Base-by-base conservation (phyloP, 2,888 invertebrate genomes). In the Cryptops parisi region DNA sequence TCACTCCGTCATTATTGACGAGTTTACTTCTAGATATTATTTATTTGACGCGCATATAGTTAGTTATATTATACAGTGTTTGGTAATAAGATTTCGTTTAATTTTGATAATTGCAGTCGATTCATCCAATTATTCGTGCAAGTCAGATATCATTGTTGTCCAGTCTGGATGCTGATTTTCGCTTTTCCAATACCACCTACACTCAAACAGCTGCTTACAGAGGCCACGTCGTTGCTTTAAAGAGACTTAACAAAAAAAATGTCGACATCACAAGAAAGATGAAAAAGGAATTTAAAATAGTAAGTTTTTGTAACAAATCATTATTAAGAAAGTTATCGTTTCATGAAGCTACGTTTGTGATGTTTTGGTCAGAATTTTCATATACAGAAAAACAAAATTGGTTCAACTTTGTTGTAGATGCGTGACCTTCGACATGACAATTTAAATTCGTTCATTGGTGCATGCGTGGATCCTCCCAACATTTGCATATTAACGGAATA, bases 141-240 rank as follows among this genome's bases (percentile, higher is more conserved):
- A 90, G 89, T 68, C 89, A 90, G 70, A 84, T 88, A 48, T 91
- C 90, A 1, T 74, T 91, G 57, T 87, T 84, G 64, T 91, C 90
- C n/a, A 89, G 89, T 70, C 85, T 85, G 0, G 89, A 90, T 67
- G 78, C 85, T 3, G 91, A 91, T 70, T 86, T 86, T 66, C 80
- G 89, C 24, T 88, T 87, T 68, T 86, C 87, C 0, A 33, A 33
- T 15, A 85, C 85, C 60, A 84, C 90, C 62, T 91, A 85, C 69
- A 89, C 91, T 0, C 84, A 86, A 64, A 84, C 93, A 41, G 91
- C 89, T 6, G 77, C 88, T 58, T 93, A 89, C 70, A 82, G 84
- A 63, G 89, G 89, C 1, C 77, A 87, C 52, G 77, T 90, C 53
- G 82, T 90, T 56, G 85, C 93, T 6, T 80, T 93, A 51, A 89